Evolutionary conservation across 2,113 vertebrate species (phyloP).

Genomic region (Piprites chloris): DNA sequence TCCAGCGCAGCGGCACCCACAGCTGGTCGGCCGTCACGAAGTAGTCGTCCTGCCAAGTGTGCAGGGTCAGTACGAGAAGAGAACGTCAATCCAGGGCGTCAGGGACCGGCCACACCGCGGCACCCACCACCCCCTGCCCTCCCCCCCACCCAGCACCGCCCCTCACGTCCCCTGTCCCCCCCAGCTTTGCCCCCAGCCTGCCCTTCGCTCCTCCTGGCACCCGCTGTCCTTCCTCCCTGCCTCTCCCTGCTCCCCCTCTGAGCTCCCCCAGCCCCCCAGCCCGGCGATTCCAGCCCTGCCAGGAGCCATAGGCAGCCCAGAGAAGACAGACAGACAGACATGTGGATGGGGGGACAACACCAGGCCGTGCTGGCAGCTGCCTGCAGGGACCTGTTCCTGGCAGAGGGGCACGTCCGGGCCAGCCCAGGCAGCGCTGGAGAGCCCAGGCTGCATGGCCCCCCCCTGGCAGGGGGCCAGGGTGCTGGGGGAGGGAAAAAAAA

Average conservation of each 20-base stretch:
- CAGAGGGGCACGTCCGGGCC: neutral
- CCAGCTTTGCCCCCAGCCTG: neutral
- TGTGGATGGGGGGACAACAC: neutral
- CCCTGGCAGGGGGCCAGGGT: neutral
- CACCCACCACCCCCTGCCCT: fast-evolving
- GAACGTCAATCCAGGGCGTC: conserved; percentile 56
- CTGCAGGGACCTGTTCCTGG: neutral
- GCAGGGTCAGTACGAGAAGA: conserved; percentile 52
- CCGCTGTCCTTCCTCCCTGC: neutral
- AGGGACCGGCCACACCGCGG: neutral
- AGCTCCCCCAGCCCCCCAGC: neutral
- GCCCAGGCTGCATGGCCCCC: neutral
- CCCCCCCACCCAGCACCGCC: neutral
- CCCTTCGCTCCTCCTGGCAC: neutral
- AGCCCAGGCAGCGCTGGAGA: neutral
- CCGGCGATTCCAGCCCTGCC: neutral
- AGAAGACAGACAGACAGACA: neutral
- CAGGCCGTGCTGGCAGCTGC: neutral
- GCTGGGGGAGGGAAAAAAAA: fast-evolving
- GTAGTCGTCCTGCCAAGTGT: conserved; percentile 90
- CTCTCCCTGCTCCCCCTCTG: neutral
- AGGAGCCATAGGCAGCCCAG: neutral
- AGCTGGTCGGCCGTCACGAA: conserved; percentile 90
- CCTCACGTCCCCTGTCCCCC: fast-evolving
- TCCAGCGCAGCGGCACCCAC: conserved; percentile 94